These are phyloP conservation scores for Xenopus laevis DNA, from an alignment of 2,113 vertebrate genomes.

Conservation along the genomic window DNA sequence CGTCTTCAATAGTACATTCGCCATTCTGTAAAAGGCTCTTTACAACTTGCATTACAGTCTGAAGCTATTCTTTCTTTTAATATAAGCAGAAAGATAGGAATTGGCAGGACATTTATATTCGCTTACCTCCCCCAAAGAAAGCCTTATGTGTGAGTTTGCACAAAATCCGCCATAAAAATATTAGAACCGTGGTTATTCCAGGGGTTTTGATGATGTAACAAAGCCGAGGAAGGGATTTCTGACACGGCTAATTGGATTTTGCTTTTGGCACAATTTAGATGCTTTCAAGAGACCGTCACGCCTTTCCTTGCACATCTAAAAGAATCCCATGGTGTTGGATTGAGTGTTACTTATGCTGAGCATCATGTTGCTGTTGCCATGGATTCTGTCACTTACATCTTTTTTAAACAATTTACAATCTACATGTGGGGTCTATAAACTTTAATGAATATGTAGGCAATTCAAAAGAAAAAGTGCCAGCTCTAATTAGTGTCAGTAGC, in stretches of 20 bases:
- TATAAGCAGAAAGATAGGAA: neutral
- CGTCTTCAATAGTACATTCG: no score
- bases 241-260: constrained; percentile 48
- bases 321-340: constrained; percentile 33
- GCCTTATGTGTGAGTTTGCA: no score
- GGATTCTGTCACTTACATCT: constrained; percentile 48
- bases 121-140: neutral
- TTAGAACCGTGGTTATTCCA: no score
- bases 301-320: constrained; percentile 49
- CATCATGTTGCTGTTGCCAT: constrained; percentile 52
- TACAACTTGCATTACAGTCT: no score
- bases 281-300: constrained; percentile 43
- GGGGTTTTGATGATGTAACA: no score
- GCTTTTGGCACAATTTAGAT: constrained; percentile 41
- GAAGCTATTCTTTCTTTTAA: neutral
- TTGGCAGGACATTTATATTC: neutral
- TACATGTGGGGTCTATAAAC: no score
- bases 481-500: no score
- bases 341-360: constrained; percentile 46
- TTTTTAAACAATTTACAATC: constrained; percentile 59
- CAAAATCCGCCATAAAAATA: no score
- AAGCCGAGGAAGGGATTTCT: constrained; percentile 21
- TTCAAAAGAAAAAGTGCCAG: no score
- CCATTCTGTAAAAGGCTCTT: no score
- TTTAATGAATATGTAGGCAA: no score